A percentile compares a stretch with the other conserved stretches of the same genome.
These are phyloP conservation scores for Mythimna vitellina DNA, from an alignment of 2,888 invertebrate genomes.

Conservation along the genomic window DNA sequence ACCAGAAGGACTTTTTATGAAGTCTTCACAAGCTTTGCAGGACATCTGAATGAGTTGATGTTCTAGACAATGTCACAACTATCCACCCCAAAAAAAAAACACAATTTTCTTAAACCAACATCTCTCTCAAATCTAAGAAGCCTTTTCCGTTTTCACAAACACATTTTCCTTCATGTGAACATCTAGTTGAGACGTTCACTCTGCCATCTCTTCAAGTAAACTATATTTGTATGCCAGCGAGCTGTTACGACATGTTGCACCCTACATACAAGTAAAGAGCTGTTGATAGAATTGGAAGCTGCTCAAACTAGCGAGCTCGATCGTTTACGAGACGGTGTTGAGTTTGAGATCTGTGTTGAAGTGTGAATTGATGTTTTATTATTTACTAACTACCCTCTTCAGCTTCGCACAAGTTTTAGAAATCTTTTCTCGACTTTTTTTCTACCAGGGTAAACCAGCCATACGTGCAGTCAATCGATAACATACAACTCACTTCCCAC, in stretches of 20 bases:
- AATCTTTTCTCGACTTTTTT: no score
- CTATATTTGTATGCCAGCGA: conserved; percentile 9
- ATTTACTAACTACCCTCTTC: no score
- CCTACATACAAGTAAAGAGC: not conserved
- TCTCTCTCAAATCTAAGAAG: not conserved
- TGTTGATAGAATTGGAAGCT: conserved; percentile 12
- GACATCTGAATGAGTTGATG: no score
- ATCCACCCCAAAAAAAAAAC: not conserved
- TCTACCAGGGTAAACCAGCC: no score
- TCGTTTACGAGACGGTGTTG: not conserved
- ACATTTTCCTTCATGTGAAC: conserved; percentile 1
- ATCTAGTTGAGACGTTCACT: not conserved
- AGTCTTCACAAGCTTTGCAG: no score
- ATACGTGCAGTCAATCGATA: no score
- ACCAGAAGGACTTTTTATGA: no score
- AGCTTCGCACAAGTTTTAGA: no score
- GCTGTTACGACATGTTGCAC: conserved; percentile 1
- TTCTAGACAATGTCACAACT: no score
- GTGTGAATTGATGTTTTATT: no score
- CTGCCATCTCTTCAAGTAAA: conserved; percentile 12
- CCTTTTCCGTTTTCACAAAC: not conserved
- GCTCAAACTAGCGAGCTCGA: conserved; percentile 6
- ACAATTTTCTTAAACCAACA: not conserved
- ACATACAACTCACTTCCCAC: no score
- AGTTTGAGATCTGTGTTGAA: not conserved